Conservation (phyloP, 2,888 invertebrate genomes). For the Oscheius sp. region DNA sequence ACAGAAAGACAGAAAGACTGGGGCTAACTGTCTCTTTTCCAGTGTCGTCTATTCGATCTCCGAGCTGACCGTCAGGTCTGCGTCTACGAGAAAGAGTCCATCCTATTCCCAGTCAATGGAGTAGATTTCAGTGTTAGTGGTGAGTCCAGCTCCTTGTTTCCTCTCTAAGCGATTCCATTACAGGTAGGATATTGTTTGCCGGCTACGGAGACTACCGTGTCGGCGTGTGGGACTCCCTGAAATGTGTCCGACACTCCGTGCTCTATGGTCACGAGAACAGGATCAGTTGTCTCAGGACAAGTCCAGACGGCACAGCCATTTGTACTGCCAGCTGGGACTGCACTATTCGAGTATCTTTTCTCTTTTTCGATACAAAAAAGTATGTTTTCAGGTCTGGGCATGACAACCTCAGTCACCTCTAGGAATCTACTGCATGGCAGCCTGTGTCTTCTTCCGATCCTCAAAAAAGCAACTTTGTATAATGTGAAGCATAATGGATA, state of each 20-base stretch:
- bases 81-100: slow-evolving; percentile 93
- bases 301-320: slow-evolving; percentile 96
- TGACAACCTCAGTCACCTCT: slow-evolving; percentile 4
- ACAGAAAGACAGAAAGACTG: background rate
- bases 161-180: slow-evolving; percentile 14
- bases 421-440: slow-evolving; percentile 2
- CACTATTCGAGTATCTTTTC: slow-evolving; percentile 82
- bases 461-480: slow-evolving; percentile 3
- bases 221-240: slow-evolving; percentile 97
- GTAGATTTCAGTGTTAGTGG: slow-evolving; percentile 97
- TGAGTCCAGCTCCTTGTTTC: slow-evolving; percentile 72
- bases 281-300: slow-evolving; percentile 78
- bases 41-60: slow-evolving; percentile 95
- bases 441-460: slow-evolving; percentile 3
- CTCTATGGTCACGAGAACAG: slow-evolving; percentile 72
- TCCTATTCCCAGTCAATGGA: slow-evolving; percentile 96
- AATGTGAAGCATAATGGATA: background rate
- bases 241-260: slow-evolving; percentile 77
- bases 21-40: slow-evolving; percentile 38
- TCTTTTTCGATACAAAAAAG: background rate
- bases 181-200: slow-evolving; percentile 91
- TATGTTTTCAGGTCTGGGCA: slow-evolving; percentile 20
- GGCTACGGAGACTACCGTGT: slow-evolving; percentile 99
- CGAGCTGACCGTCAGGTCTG: slow-evolving; percentile 97
- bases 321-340: slow-evolving; percentile 98